Evolutionary conservation across 2,888 invertebrate species (phyloP).

Genomic region (Epinotia ramella): DNA sequence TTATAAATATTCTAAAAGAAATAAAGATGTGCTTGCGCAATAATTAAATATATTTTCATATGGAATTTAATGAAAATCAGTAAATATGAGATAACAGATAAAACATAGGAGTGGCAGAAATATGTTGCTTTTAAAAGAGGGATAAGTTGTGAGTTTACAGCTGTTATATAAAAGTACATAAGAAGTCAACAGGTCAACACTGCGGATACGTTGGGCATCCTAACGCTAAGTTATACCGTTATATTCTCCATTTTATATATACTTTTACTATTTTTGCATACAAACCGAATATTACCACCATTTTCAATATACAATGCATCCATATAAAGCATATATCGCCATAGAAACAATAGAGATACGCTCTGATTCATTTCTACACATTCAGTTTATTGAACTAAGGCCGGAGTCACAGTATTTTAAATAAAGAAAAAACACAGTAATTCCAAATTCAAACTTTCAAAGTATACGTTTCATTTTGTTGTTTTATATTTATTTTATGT

Average conservation of each 20-base stretch:
- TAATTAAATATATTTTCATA: slow-evolving; percentile 35
- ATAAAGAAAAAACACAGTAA: slow-evolving; percentile 63
- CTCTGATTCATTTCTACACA: slow-evolving; percentile 69
- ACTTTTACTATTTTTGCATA: slow-evolving; percentile 81
- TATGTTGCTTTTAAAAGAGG: slow-evolving; percentile 67
- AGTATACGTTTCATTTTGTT: slow-evolving; percentile 59
- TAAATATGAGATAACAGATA: slow-evolving; percentile 46
- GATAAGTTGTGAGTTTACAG: slow-evolving; percentile 83
- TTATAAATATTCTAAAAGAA: background rate
- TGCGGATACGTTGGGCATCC: slow-evolving; percentile 83
- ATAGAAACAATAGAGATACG: slow-evolving; percentile 68
- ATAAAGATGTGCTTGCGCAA: slow-evolving; percentile 37
- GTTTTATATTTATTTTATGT: slow-evolving; percentile 59
- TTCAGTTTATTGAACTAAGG: slow-evolving; percentile 65
- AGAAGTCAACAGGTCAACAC: slow-evolving; percentile 80
- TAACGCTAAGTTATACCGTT: slow-evolving; percentile 77
- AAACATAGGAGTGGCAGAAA: slow-evolving; percentile 65
- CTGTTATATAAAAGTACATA: slow-evolving; percentile 65
- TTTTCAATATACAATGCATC: slow-evolving; percentile 77
- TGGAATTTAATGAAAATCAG: slow-evolving; percentile 47
- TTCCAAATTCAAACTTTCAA: slow-evolving; percentile 65
- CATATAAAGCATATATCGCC: slow-evolving; percentile 69
- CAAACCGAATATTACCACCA: slow-evolving; percentile 75
- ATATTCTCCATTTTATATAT: slow-evolving; percentile 79
- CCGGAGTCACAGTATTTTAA: slow-evolving; percentile 66